phyloP scores from a whole-genome alignment of 2,888 invertebrate species.

The Nomada fucata region DNA sequence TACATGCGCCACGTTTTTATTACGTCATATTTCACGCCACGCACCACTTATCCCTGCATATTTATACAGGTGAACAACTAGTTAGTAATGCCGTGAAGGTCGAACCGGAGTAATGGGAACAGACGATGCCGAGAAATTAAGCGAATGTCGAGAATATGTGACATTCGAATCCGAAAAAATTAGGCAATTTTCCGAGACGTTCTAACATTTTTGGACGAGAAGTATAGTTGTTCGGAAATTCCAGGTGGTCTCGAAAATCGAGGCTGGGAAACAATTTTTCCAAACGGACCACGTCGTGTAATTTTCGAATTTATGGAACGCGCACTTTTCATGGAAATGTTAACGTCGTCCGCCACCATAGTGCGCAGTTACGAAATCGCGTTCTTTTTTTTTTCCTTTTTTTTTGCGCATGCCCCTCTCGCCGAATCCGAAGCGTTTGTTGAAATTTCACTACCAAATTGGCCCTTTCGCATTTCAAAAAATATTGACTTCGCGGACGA shows the following conservation, averaged over 20 bases:
- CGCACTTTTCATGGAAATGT: conserved; percentile 22
- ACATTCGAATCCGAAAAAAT: neutral
- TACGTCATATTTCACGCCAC: conserved; percentile 79
- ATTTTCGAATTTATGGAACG: conserved; percentile 38
- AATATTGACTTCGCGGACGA: conserved; percentile 55
- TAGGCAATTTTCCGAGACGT: too few relatives aligned
- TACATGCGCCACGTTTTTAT: conserved; percentile 79
- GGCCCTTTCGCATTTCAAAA: conserved; percentile 61
- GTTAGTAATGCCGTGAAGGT: neutral
- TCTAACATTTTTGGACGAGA: neutral
- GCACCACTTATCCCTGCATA: conserved; percentile 77
- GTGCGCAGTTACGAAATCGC: conserved; percentile 37
- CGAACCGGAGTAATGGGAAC: conserved; percentile 33
- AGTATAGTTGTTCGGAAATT: conserved; percentile 8
- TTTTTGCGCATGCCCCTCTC: conserved; percentile 13
- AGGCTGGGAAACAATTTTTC: conserved; percentile 15
- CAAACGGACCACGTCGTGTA: neutral
- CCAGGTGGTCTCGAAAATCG: neutral
- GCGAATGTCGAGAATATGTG: neutral
- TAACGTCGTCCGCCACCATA: conserved; percentile 18
- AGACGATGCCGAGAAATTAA: too few relatives aligned
- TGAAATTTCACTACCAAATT: conserved; percentile 70
- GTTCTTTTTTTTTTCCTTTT: conserved; percentile 36
- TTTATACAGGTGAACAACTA: conserved; percentile 79
- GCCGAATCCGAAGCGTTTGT: conserved; percentile 40